phyloP scores from a whole-genome alignment of 2,113 vertebrate genomes.

The Anoplopoma fimbria region DNA sequence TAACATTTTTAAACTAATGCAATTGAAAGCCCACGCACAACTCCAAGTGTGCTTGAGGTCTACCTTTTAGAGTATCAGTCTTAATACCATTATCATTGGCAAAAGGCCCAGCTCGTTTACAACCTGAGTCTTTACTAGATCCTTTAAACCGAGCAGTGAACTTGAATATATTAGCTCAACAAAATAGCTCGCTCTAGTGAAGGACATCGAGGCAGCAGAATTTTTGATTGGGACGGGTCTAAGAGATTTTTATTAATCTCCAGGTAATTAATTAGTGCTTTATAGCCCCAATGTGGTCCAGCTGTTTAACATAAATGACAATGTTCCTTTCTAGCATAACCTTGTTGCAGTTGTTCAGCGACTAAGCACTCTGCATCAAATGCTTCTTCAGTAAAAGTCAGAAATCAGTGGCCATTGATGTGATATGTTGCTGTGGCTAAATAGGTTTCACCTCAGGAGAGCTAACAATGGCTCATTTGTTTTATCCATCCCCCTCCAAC shows the following conservation, averaged over 20 bases:
- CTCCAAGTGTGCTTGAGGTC: background rate
- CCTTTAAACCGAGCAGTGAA: conserved; percentile 27
- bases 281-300: background rate
- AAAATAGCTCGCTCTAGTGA: conserved; percentile 18
- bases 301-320: background rate
- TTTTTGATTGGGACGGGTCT: conserved; percentile 29
- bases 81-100: conserved; percentile 41
- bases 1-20: background rate
- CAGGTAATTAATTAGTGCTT: conserved; percentile 5
- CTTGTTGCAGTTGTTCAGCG: background rate
- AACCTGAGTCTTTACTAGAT: conserved; percentile 30
- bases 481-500: background rate
- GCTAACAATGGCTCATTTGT: background rate
- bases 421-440: background rate
- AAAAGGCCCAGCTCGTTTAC: conserved; percentile 20
- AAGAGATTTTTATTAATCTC: conserved; percentile 38
- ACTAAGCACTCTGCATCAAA: background rate
- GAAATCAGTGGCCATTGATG: background rate
- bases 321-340: background rate
- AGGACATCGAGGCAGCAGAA: conserved; percentile 19
- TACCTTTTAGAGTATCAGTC: conserved; percentile 9
- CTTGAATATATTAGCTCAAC: conserved; percentile 36
- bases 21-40: background rate
- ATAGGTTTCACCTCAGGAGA: conserved; percentile 5
- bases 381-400: background rate